Conservation (phyloP, 1,140 invertebrate species). For the Chrysomallon squamiferum region DNA sequence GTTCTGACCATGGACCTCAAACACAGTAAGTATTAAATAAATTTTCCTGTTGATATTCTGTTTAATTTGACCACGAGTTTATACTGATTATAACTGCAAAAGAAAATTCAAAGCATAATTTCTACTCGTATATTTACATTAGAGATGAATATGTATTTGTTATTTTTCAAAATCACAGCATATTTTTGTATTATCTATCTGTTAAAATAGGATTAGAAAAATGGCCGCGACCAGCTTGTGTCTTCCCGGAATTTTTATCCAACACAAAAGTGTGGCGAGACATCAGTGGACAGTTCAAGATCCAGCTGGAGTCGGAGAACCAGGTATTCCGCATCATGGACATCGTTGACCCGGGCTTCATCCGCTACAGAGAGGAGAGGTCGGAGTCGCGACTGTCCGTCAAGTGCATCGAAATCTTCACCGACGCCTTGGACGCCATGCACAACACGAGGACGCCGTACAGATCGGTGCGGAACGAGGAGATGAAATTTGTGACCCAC, state of each 20-base stretch:
- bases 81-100: too few species aligned
- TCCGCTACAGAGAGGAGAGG: background rate
- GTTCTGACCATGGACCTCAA: constrained; percentile 3
- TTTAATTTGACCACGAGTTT: background rate
- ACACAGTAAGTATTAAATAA: background rate
- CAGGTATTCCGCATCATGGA: constrained; percentile 1
- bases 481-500: background rate
- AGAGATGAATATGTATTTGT: too few species aligned
- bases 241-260: background rate
- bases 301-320: background rate
- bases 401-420: background rate
- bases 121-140: too few species aligned
- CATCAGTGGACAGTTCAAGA: constrained; percentile 1
- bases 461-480: background rate
- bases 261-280: constrained; percentile 1
- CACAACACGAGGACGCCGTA: background rate
- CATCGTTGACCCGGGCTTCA: background rate
- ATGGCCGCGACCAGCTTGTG: constrained; percentile 5
- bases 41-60: background rate
- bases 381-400: background rate
- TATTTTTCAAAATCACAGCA: too few species aligned
- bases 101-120: too few species aligned
- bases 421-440: background rate
- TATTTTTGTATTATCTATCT: too few species aligned
- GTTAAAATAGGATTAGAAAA: background rate